Conservation (phyloP, 2,113 vertebrate species). For the Cairina moschata region DNA sequence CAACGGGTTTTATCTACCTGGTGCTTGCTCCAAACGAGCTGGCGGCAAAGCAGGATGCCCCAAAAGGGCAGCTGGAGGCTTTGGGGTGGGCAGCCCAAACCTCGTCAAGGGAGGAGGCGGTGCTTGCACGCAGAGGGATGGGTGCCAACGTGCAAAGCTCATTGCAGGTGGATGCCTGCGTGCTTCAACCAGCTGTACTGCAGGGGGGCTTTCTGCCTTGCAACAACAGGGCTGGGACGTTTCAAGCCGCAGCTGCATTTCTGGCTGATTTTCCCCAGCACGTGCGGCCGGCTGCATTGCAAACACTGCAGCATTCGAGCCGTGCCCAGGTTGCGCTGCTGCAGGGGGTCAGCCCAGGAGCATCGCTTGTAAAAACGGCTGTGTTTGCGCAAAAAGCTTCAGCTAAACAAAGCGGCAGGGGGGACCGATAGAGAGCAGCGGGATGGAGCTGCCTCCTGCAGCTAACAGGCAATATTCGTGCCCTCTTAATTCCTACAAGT, state of each 20-base stretch:
- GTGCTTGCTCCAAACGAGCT: not conserved
- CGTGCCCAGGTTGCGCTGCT: not conserved
- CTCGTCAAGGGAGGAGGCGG: not conserved
- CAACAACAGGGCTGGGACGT: not conserved
- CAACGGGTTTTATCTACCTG: not conserved
- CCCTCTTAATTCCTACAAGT: not conserved
- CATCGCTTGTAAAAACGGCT: not conserved
- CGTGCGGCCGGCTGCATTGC: not conserved
- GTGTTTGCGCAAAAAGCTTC: not conserved
- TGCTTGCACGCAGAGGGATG: not conserved
- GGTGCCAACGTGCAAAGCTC: not conserved
- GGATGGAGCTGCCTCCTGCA: fast-evolving
- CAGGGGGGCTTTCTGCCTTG: not conserved
- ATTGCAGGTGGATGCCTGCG: not conserved
- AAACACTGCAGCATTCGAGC: not conserved
- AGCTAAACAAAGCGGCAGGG: fast-evolving
- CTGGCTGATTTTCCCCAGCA: not conserved
- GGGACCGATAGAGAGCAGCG: fast-evolving
- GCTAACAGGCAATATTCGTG: not conserved
- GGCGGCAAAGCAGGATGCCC: not conserved
- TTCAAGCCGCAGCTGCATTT: not conserved
- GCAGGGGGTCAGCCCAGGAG: not conserved
- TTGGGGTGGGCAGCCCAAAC: fast-evolving
- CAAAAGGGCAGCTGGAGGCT: not conserved
- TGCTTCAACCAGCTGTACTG: not conserved